Conservation (phyloP, 2,113 vertebrate genomes). For the Blennius ocellaris region DNA sequence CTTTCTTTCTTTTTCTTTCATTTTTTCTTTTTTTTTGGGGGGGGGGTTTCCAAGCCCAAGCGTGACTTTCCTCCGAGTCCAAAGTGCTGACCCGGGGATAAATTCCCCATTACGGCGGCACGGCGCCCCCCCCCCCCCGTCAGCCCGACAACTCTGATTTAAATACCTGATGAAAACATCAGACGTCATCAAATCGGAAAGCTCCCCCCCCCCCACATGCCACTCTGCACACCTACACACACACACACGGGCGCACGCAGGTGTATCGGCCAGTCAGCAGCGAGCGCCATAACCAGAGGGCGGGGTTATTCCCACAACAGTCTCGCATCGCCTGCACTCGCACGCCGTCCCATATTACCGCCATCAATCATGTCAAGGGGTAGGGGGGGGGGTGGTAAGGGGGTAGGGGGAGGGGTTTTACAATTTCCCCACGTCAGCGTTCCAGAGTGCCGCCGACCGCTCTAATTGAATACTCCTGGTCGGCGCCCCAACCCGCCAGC, state of each 20-base stretch:
- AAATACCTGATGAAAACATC: constrained; percentile 65
- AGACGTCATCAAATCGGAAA: constrained; percentile 62
- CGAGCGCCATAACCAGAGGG: constrained; percentile 68
- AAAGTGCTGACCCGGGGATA: constrained; percentile 54
- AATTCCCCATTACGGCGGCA: no score
- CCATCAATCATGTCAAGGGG: constrained; percentile 87
- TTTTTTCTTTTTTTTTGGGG: no score
- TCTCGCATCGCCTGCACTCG: constrained; percentile 73
- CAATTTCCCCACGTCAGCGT: constrained; percentile 83
- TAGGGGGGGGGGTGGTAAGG: no score
- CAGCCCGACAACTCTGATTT: constrained; percentile 72
- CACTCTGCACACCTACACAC: constrained; percentile 52
- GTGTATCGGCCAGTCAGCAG: constrained; percentile 71
- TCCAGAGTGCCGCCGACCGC: constrained; percentile 71
- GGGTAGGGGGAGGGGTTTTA: constrained; percentile 82
- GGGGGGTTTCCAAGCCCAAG: no score
- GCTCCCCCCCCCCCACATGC: constrained; percentile 35
- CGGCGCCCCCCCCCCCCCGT: no score
- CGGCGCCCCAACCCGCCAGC: constrained; percentile 63
- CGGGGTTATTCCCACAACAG: constrained; percentile 68
- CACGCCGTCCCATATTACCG: constrained; percentile 77
- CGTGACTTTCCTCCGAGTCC: no score
- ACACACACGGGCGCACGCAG: constrained; percentile 43
- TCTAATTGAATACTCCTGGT: constrained; percentile 83
- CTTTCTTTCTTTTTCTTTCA: no score